Evolutionary conservation across 2,113 vertebrate species (phyloP), one percentile per base, ranked within the genome.

Genomic region (Struthidea cinerea): DNA sequence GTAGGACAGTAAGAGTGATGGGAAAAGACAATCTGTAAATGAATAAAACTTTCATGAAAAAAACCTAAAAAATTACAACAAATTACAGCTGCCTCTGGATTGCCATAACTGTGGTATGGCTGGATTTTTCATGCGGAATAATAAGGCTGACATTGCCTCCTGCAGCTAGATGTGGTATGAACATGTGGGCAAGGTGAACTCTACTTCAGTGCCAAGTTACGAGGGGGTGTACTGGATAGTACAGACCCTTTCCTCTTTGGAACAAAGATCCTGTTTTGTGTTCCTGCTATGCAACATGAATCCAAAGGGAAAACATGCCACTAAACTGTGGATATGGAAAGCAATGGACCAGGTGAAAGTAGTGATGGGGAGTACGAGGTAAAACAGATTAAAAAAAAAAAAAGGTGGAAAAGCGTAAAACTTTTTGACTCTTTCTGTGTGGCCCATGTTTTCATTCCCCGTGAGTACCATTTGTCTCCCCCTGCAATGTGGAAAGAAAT

Each of bases 31-130:
- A 15, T 53, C 18, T 70, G 35, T 57, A 50, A 92, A 80, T 88
- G 4, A 91, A 90, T 84, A 77, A 80, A 80, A 26, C 6, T 53
- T 78, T 27, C 5, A 5, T 4, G 7, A 6, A 41, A 90, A 78
- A n/a, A 27, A 2, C 3, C 2, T 10, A 13, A 65, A 37, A 53
- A 57, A 10, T 4, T 16, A 9, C 2, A 41, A 50, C 1, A 47
- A 59, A 47, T 32, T 15, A 11, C 13, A 80, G 4, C 7, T 80
- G 19, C 19, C 5, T 85, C 20, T 74, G 14, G 19, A 41, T 61
- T 88, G 42, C 39, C 49, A 8, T 65, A 60, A 71, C 4, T 4
- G 0, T 30, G 13, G 78, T 46, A 46, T 21, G 46, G 10, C 12
- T 76, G 30, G 18, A n/a, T 56, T 64, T 88, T 69, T 75, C 39